phyloP scores from a whole-genome alignment of 2,888 invertebrate genomes.

The Meliscaeva auricollis region DNA sequence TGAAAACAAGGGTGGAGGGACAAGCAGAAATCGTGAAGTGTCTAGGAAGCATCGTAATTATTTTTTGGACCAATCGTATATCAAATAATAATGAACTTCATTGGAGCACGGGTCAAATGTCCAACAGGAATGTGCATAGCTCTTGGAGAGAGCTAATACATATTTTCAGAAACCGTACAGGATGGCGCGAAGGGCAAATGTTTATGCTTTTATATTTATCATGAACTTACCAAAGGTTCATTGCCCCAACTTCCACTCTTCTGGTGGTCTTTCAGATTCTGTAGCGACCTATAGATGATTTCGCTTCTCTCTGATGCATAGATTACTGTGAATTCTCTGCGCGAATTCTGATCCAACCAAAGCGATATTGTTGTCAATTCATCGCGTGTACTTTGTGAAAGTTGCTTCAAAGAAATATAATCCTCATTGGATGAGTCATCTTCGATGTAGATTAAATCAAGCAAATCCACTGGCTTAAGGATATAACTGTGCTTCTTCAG shows the following conservation, averaged over 20 bases:
- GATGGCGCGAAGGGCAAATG: no score
- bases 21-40: no score
- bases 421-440: slow-evolving; percentile 89
- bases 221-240: slow-evolving; percentile 87
- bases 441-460: slow-evolving; percentile 94
- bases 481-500: slow-evolving; percentile 94
- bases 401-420: slow-evolving; percentile 87
- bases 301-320: slow-evolving; percentile 91
- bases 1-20: no score
- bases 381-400: slow-evolving; percentile 89
- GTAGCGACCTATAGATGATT: slow-evolving; percentile 90
- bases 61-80: no score
- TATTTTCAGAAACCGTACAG: no score
- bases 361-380: slow-evolving; percentile 91
- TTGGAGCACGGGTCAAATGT: no score
- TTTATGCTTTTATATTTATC: neutral
- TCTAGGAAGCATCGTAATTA: no score
- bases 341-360: slow-evolving; percentile 92
- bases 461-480: slow-evolving; percentile 92
- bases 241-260: slow-evolving; percentile 91
- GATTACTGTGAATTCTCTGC: slow-evolving; percentile 90
- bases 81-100: no score
- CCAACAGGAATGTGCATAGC: no score
- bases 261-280: slow-evolving; percentile 92
- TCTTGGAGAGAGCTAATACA: no score